Evolutionary conservation across 2,113 vertebrate genomes (phyloP), one percentile per base, ranked within the genome.

Genomic region (Hippocampus barbouri): DNA sequence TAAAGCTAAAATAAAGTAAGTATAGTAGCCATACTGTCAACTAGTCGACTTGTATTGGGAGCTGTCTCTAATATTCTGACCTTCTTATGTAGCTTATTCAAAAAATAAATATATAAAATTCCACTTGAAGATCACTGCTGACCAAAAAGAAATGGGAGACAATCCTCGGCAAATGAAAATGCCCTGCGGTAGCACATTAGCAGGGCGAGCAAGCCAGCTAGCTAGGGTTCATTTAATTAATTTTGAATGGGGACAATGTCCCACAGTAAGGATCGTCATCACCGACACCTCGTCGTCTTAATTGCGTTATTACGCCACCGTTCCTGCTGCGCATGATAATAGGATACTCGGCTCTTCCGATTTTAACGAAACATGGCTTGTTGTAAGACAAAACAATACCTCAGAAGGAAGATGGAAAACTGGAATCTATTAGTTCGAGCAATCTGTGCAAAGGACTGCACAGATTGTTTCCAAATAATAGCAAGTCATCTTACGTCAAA

Each of bases 141-240:
- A 76, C 70, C 71, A 69, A 68, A 83, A 74, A 82, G 71, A 71
- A 69, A 25, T 49, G 30, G 51, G 18, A 65, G 70, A 66, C 75
- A 78, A 83, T 83, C 72, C 84, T 87, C 76, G 75, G 67, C 78
- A 84, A 87, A 86, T 84, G 78, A 85, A 89, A 87, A 86, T 88
- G 84, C 83, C 80, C 75, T 5, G 62, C 66, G 70, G 86, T 80
- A 75, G 60, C 66, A 81, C 86, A 87, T 89, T 87, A 88, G 77
- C 69, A 59, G 56, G 78, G 80, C 87, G 77, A 83, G 85, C 79
- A 83, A 59, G 23, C 56, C 23, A 25, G 23, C 56, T 59, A 59
- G 56, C 56, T 27, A 27, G 66, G 85, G 80, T 90, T 89, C 82
- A 86, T 90, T 90, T 86, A 91, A 90, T 91, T 89, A 85, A 89